Conservation (phyloP, 1,140 invertebrate species). For the Magallana angulata region DNA sequence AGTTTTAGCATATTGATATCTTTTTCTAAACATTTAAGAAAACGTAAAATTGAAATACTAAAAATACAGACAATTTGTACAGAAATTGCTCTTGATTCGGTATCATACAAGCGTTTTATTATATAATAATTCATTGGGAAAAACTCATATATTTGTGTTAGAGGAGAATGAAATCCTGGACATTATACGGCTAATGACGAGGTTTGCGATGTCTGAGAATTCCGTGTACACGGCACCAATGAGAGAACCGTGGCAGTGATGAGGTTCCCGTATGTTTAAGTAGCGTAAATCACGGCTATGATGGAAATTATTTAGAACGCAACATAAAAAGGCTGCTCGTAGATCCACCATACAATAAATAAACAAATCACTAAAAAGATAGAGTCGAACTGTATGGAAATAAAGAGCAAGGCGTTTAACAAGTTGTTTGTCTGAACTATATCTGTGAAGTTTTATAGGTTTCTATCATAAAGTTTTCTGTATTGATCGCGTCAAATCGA, state of each 20-base stretch:
- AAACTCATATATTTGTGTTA: too few relatives aligned
- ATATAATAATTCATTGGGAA: too few relatives aligned
- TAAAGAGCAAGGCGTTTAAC: background rate
- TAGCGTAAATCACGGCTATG: background rate
- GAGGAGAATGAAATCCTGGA: background rate
- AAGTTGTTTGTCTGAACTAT: too few relatives aligned
- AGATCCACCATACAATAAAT: slow-evolving; percentile 19
- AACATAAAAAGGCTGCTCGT: background rate
- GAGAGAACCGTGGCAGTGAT: background rate
- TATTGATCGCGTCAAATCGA: background rate
- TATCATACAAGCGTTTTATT: too few relatives aligned
- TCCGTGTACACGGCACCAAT: background rate
- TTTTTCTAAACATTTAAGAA: too few relatives aligned
- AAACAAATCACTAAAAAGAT: background rate
- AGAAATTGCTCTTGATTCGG: too few relatives aligned
- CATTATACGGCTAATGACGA: background rate
- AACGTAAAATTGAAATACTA: too few relatives aligned
- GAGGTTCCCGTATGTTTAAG: background rate
- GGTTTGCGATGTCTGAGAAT: background rate
- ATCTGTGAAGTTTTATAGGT: background rate
- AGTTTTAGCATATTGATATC: too few relatives aligned
- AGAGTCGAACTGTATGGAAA: background rate
- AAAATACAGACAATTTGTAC: too few relatives aligned
- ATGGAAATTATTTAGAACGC: slow-evolving; percentile 30
- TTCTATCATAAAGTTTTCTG: background rate